Percentiles rank a stretch among this genome's conserved stretches.
These are phyloP conservation scores for Rynchops niger DNA, from an alignment of 2,113 vertebrate species.

Conservation along the genomic window DNA sequence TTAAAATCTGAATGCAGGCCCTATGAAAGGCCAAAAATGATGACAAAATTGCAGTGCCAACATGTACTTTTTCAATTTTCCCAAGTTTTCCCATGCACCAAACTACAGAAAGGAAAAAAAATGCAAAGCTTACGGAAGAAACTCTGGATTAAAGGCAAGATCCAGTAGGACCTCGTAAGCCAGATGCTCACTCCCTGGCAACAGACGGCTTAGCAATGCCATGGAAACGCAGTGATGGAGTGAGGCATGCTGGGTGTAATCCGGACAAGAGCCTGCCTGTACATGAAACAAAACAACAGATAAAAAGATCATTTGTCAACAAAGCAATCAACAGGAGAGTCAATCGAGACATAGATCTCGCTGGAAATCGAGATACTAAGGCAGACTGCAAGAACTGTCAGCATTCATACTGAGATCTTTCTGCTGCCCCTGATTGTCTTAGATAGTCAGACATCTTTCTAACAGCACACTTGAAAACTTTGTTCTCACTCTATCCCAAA, in stretches of 20 bases:
- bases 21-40: not conserved
- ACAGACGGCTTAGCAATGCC: constrained; percentile 83
- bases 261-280: constrained; percentile 77
- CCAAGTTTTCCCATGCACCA: not conserved
- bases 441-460: not conserved
- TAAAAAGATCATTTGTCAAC: not conserved
- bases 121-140: constrained; percentile 86
- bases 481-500: not conserved
- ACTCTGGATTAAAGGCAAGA: constrained; percentile 86
- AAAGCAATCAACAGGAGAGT: not conserved
- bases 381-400: not conserved
- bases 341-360: not conserved
- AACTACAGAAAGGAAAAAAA: not conserved
- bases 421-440: not conserved
- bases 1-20: not conserved
- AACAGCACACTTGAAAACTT: not conserved
- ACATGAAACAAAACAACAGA: constrained; percentile 37
- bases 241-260: constrained; percentile 72
- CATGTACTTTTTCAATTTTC: not conserved
- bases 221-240: constrained; percentile 87
- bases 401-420: not conserved
- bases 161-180: constrained; percentile 83
- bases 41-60: not conserved
- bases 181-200: constrained; percentile 91
- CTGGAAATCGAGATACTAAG: not conserved